A percentile compares a stretch with the other conserved stretches of the same genome.
These are phyloP conservation scores for Protaetia brevitarsis DNA, from an alignment of 1,140 invertebrate species.

Conservation along the genomic window DNA sequence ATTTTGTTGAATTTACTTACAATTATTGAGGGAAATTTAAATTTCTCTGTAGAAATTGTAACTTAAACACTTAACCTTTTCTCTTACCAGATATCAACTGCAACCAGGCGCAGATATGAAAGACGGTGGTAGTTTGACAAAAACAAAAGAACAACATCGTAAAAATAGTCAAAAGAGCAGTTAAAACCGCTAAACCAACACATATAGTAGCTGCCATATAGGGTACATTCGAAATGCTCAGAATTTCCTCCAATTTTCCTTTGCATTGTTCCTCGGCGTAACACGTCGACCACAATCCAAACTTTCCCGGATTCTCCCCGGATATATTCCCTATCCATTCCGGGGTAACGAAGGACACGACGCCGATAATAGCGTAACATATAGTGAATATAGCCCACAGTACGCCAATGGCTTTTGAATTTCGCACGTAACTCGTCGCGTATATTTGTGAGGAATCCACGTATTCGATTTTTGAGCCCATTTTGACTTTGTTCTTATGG, in stretches of 20 bases:
- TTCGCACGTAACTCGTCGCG: constrained; percentile 89
- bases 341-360: constrained; percentile 92
- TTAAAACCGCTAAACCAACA: constrained; percentile 79
- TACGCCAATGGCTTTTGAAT: constrained; percentile 94
- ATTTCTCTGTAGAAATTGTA: no score
- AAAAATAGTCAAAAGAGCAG: constrained; percentile 81
- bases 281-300: constrained; percentile 89
- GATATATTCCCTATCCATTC: constrained; percentile 88
- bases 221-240: constrained; percentile 74
- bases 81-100: constrained; percentile 86
- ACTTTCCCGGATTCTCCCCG: constrained; percentile 82
- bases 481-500: constrained; percentile 46
- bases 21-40: no score
- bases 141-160: constrained; percentile 92
- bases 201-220: constrained; percentile 82
- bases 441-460: constrained; percentile 85
- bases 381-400: constrained; percentile 96
- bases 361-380: constrained; percentile 92
- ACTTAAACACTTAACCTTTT: no score
- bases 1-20: no score
- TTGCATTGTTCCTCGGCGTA: constrained; percentile 67
- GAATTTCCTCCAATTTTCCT: constrained; percentile 79
- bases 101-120: constrained; percentile 90
- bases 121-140: constrained; percentile 89
- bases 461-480: constrained; percentile 89